These are phyloP conservation scores for Schizothorax lantsangensis DNA, from an alignment of 2,797 vertebrate genomes.

Conservation along the genomic window DNA sequence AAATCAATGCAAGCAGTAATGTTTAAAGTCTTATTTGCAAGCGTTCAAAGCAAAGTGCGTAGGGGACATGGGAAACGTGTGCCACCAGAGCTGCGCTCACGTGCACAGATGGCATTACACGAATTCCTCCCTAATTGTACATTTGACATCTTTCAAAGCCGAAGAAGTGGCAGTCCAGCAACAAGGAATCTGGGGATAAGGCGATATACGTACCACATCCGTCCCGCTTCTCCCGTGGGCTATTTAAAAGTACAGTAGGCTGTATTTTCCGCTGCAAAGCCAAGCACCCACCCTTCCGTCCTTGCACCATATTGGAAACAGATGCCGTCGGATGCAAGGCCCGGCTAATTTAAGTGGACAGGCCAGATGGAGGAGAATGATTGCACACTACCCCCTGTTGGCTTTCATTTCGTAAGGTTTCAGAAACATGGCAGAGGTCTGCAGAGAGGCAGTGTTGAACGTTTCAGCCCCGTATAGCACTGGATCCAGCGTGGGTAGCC, in stretches of 20 bases:
- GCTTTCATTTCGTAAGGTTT: slow-evolving; percentile 82
- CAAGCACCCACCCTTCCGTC: slow-evolving; percentile 87
- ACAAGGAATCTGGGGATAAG: slow-evolving; percentile 79
- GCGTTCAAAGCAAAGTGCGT: slow-evolving; percentile 14
- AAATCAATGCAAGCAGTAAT: slow-evolving; percentile 66
- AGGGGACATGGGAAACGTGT: slow-evolving; percentile 23
- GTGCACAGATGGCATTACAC: slow-evolving; percentile 75
- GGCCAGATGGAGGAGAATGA: slow-evolving; percentile 82
- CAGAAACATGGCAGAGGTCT: slow-evolving; percentile 75
- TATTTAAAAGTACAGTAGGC: slow-evolving; percentile 89
- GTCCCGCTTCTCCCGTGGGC: slow-evolving; percentile 81
- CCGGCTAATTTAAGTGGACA: slow-evolving; percentile 85
- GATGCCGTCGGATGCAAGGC: slow-evolving; percentile 85
- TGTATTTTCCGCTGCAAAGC: slow-evolving; percentile 84
- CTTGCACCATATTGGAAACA: slow-evolving; percentile 85
- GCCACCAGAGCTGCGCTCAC: slow-evolving; percentile 36
- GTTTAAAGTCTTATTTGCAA: slow-evolving; percentile 43
- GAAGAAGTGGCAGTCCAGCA: slow-evolving; percentile 79
- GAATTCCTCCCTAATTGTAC: slow-evolving; percentile 84
- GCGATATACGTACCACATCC: slow-evolving; percentile 78
- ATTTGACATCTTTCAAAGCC: slow-evolving; percentile 82
- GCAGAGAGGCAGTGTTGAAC: slow-evolving; percentile 56
- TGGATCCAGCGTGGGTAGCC: slow-evolving; percentile 38
- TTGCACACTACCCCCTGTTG: slow-evolving; percentile 84
- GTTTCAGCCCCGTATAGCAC: slow-evolving; percentile 33